Evolutionary conservation across 1,140 invertebrate genomes (phyloP).

Genomic region (Euglossa dilemma): DNA sequence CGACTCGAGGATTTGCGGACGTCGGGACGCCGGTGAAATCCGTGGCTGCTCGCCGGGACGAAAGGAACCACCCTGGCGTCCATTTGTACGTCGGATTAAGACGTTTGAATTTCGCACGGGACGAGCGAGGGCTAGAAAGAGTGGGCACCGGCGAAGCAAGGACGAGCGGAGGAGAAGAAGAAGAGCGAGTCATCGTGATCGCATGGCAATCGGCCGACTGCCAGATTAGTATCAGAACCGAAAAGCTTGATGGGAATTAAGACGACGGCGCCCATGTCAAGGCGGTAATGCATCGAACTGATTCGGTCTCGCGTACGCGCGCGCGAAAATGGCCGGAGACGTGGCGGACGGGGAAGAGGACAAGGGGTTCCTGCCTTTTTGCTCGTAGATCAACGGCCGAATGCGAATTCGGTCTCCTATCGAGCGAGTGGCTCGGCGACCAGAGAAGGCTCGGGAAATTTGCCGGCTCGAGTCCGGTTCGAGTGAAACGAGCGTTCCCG

Average conservation of each 20-base stretch:
- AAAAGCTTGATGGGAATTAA: slow-evolving; percentile 67
- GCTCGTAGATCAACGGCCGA: slow-evolving; percentile 1
- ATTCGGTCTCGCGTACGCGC: slow-evolving; percentile 36
- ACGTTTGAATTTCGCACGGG: slow-evolving; percentile 49
- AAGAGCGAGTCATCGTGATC: slow-evolving; percentile 58
- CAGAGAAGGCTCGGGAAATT: too few species aligned
- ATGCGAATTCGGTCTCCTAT: not conserved
- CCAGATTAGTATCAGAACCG: slow-evolving; percentile 67
- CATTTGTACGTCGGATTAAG: slow-evolving; percentile 67
- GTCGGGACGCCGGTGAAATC: slow-evolving; percentile 32
- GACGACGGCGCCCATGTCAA: slow-evolving; percentile 54
- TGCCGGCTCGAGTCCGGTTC: not conserved
- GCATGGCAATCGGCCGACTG: slow-evolving; percentile 60
- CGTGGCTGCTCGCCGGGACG: slow-evolving; percentile 31
- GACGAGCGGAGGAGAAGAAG: not conserved
- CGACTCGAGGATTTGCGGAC: slow-evolving; percentile 47
- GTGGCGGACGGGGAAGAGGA: too few species aligned
- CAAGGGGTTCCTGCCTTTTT: not conserved
- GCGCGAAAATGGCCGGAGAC: not conserved
- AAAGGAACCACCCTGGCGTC: slow-evolving; percentile 41
- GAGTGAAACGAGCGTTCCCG: not conserved
- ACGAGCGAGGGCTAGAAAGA: slow-evolving; percentile 18
- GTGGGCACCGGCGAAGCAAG: not conserved
- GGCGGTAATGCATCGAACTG: slow-evolving; percentile 56
- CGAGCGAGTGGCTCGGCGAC: too few species aligned